A percentile compares a stretch with the other conserved stretches of the same genome.
Evolutionary conservation across 2,888 invertebrate species (phyloP).

Genomic region (Cerastoderma edule): DNA sequence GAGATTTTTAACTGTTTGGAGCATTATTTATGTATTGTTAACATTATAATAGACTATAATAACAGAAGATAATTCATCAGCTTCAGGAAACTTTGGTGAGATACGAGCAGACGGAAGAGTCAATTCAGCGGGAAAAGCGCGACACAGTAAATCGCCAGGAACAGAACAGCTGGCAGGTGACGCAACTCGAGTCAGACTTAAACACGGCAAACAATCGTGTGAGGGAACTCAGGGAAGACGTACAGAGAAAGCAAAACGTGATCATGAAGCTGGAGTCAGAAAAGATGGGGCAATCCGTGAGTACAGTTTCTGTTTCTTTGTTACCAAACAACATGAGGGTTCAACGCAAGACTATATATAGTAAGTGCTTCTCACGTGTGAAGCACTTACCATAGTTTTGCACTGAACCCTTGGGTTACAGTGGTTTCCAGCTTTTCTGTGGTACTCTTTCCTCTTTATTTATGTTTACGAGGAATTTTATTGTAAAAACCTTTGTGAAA

Average conservation of each 20-base stretch:
- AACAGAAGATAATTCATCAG: constrained; percentile 62
- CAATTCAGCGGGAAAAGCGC: constrained; percentile 69
- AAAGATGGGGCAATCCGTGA: constrained; percentile 73
- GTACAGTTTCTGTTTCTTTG: constrained; percentile 26
- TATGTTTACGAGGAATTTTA: too few species aligned
- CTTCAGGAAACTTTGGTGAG: constrained; percentile 71
- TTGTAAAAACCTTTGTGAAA: too few species aligned
- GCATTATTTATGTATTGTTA: too few species aligned
- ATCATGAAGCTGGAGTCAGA: constrained; percentile 73
- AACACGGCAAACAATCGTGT: constrained; percentile 73
- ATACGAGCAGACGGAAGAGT: constrained; percentile 67
- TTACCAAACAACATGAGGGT: too few species aligned
- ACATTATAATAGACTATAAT: too few species aligned
- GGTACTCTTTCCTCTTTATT: too few species aligned
- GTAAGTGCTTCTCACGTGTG: too few species aligned
- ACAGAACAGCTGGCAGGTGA: constrained; percentile 69
- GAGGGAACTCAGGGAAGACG: constrained; percentile 73
- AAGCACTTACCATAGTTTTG: too few species aligned
- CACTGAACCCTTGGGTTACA: too few species aligned
- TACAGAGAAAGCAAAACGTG: constrained; percentile 73
- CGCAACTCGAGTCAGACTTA: constrained; percentile 73
- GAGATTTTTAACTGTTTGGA: too few species aligned
- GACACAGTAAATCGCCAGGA: constrained; percentile 68
- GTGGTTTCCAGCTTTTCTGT: too few species aligned
- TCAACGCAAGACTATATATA: too few species aligned